phyloP scores from a whole-genome alignment of 2,797 vertebrate species.

The Eulemur rubriventer region DNA sequence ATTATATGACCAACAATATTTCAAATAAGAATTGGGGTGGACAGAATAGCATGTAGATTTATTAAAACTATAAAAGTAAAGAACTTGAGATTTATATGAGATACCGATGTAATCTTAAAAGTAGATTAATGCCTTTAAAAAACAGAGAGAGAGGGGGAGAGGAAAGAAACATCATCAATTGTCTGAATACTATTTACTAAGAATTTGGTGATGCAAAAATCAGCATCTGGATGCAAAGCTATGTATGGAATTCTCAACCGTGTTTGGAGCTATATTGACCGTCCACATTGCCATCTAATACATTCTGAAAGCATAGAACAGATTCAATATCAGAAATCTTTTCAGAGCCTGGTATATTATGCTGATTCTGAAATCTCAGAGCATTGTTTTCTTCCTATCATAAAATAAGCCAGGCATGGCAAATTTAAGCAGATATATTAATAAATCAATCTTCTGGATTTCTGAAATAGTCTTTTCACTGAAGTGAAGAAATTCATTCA shows the following conservation, averaged over 20 bases:
- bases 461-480: conserved; percentile 72
- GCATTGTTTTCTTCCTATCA: conserved; percentile 64
- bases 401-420: conserved; percentile 72
- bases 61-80: conserved; percentile 60
- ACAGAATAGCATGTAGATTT: conserved; percentile 66
- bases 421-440: conserved; percentile 76
- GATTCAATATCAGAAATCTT: conserved; percentile 61
- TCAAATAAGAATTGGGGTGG: conserved; percentile 54
- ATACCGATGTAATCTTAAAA: conserved; percentile 52
- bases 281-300: conserved; percentile 8
- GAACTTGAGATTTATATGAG: conserved; percentile 55
- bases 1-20: conserved; percentile 57
- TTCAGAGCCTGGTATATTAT: conserved; percentile 40
- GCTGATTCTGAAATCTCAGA: conserved; percentile 68
- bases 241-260: background rate
- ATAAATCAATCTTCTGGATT: conserved; percentile 66
- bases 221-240: background rate
- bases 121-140: conserved; percentile 58
- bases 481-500: conserved; percentile 70
- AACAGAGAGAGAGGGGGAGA: background rate
- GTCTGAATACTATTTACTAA: background rate
- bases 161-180: background rate
- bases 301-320: conserved; percentile 7
- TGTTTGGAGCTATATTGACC: background rate
- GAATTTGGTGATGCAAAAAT: conserved; percentile 15